Conservation (phyloP, 2,113 vertebrate species). For the Meriones unguiculatus region DNA sequence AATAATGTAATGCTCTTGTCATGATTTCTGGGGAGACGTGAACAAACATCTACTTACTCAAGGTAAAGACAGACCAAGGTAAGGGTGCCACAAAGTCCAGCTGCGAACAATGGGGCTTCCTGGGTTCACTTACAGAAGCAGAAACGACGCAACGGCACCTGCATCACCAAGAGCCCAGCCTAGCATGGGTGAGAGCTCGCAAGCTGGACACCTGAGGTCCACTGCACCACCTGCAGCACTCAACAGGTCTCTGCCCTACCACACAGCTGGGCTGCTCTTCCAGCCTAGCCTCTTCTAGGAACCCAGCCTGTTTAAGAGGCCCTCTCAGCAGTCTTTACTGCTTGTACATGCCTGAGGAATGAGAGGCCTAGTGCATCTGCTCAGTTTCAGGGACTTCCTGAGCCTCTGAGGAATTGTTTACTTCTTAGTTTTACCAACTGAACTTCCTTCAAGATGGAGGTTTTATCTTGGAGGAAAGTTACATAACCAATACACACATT, state of each 20-base stretch:
- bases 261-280: background rate
- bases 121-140: background rate
- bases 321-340: background rate
- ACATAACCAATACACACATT: background rate
- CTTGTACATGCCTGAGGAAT: background rate
- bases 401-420: background rate
- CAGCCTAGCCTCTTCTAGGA: background rate
- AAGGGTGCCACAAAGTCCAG: background rate
- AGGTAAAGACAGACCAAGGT: background rate
- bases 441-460: background rate
- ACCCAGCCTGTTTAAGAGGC: background rate
- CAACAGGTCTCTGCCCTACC: background rate
- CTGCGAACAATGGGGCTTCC: background rate
- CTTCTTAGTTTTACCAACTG: background rate
- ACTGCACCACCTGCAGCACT: background rate
- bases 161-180: background rate
- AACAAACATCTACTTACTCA: background rate
- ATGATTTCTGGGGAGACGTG: background rate
- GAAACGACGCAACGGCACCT: background rate
- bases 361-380: background rate
- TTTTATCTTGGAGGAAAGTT: background rate
- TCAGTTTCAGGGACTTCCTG: background rate
- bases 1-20: slow-evolving; percentile 10
- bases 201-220: background rate
- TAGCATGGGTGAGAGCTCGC: background rate